phyloP scores from a whole-genome alignment of 2,888 invertebrate genomes.

The Drosophila kokeensis region DNA sequence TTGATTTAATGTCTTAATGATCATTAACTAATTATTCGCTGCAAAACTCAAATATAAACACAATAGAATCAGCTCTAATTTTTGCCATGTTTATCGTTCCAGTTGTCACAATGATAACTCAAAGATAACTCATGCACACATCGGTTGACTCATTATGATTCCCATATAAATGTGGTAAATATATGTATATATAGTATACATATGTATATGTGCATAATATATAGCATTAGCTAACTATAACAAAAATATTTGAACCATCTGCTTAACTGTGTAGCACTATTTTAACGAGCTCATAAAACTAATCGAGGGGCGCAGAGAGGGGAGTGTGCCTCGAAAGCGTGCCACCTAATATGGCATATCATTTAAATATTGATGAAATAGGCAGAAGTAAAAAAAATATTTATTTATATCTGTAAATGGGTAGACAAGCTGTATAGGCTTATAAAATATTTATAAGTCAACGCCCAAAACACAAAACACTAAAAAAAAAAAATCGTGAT shows the following conservation, averaged over 20 bases:
- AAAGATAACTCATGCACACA: not conserved
- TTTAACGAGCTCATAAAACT: not conserved
- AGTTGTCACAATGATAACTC: slow-evolving; percentile 29
- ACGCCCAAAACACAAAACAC: slow-evolving; percentile 16
- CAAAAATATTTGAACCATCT: not conserved
- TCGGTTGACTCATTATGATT: not conserved
- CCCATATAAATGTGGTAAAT: not conserved
- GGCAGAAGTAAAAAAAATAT: not conserved
- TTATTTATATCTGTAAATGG: not conserved
- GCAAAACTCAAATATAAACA: slow-evolving; percentile 8
- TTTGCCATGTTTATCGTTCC: slow-evolving; percentile 28
- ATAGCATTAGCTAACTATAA: not conserved
- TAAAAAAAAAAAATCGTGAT: slow-evolving; percentile 42
- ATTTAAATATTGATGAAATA: slow-evolving; percentile 29
- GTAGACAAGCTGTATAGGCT: slow-evolving; percentile 20
- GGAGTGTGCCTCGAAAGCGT: not conserved
- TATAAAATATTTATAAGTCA: slow-evolving; percentile 62
- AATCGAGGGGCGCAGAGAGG: slow-evolving; percentile 1
- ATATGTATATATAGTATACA: not conserved
- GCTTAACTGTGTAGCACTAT: not conserved
- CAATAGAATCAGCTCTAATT: slow-evolving; percentile 17
- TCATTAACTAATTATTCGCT: not conserved
- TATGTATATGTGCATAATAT: not conserved
- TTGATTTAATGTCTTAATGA: not conserved
- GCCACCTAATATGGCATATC: slow-evolving; percentile 6